Base-by-base conservation (phyloP, 2,888 invertebrate genomes). In the Calliopum simillimum region DNA sequence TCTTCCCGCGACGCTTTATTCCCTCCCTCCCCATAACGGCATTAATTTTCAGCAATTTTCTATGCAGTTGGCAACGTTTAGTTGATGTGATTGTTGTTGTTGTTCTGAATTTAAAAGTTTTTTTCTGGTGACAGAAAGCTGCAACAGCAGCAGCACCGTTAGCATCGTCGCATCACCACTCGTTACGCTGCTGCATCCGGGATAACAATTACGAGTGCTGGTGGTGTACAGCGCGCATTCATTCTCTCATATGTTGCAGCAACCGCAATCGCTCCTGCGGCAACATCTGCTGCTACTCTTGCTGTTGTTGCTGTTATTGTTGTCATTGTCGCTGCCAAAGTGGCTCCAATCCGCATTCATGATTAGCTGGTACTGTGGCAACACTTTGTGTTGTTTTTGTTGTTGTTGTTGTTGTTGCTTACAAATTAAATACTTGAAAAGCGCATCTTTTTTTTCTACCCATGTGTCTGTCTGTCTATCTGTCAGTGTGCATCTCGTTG, bases 131-230 rank as follows among this genome's bases (percentile, higher is more conserved):
- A 33, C 33, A 33, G 33, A 33, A 33, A 33, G 33, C 33, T 8
- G 33, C n/a, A n/a, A n/a, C 51, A 49, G 19, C n/a, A 16, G 16
- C 51, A 51, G 21, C 14, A 19, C 51, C 11, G 19, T 33, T 33
- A 33, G 33, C 33, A 19, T 51, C 51, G 3, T 14, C 51, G 33
- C 33, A 19, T 51, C 51, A 12, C 12, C 51, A 19, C 51, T 14
- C n/a, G 3, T 21, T 51, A 16, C n/a, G 11, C 58, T 41, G 25
- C 23, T 41, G 41, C 23, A 58, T 58, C 58, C 58, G 58, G 62
- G 68, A 69, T 44, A 55, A 61, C 53, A 69, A 55, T 55, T n/a
- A 62, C 58, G 19, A 33, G 14, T 4, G 58, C 33, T 56, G 21
- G 14, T 56, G n/a, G 23, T 23, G 55, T 55, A 16, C n/a, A 8